phyloP scores from a whole-genome alignment of 2,888 invertebrate genomes.

The Mayetiola destructor region DNA sequence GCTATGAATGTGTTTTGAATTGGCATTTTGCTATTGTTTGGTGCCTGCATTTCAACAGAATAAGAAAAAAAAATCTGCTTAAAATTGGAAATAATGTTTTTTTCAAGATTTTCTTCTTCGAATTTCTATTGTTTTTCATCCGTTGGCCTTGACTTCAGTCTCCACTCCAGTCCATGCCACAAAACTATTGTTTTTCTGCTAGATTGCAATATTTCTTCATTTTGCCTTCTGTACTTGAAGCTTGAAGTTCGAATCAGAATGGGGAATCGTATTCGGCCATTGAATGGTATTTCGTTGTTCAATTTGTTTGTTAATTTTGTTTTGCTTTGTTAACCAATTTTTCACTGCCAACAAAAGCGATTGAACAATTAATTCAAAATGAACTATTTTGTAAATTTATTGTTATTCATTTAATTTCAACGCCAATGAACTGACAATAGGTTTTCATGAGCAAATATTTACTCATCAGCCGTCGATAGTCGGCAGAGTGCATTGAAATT shows the following conservation, averaged over 20 bases:
- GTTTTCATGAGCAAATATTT: neutral
- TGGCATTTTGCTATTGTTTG: too few species aligned
- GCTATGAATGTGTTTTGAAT: too few species aligned
- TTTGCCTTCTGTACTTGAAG: slow-evolving; percentile 5
- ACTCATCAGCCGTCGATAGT: neutral
- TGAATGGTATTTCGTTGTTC: neutral
- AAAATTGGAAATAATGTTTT: too few species aligned
- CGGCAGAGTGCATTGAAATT: neutral
- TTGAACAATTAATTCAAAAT: slow-evolving; percentile 6
- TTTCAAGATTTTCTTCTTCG: too few species aligned
- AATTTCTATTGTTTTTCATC: too few species aligned
- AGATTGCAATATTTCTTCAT: too few species aligned
- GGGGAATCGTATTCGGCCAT: neutral
- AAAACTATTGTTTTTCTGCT: too few species aligned
- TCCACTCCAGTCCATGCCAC: too few species aligned
- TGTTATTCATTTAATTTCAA: neutral
- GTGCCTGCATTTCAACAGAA: too few species aligned
- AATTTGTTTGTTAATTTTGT: neutral
- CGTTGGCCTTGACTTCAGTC: too few species aligned
- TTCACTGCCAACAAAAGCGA: neutral
- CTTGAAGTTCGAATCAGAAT: neutral
- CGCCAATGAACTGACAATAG: neutral
- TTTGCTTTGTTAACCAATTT: neutral
- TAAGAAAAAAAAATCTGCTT: too few species aligned
- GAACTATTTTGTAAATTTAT: neutral